Base-by-base conservation (phyloP, 2,797 vertebrate genomes). In the Mustela erminea region DNA sequence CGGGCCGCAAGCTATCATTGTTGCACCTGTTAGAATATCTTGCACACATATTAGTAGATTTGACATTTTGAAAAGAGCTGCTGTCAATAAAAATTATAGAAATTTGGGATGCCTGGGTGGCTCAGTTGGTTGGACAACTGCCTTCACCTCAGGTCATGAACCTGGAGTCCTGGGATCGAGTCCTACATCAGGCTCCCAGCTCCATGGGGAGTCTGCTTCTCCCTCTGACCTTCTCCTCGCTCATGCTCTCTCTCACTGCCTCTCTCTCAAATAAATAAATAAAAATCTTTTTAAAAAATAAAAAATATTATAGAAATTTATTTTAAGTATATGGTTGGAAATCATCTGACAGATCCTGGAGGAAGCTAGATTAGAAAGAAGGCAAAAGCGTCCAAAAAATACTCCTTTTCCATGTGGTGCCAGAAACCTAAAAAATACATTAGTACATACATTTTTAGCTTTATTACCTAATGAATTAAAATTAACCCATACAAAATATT, bases 1-100 rank as follows among this genome's bases (percentile, higher is more conserved):
- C 87, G 82, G 82, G 56, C 81, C 29, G 7, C 85, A 60, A 52
- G 23, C 41, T 88, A 52, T 87, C 82, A 90, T 23, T 80, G 38
- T 72, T 90, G 88, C 86, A 97, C 92, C 96, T 98, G 85, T 54
- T 94, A 54, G 66, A 90, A 27, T 74, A 87, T 66, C 89, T 94
- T 92, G 17, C 87, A 92, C 64, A 93, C n/a, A 75, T 62, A 72
- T 77, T 94, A 95, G 35, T 78, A 88, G 38, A 87, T 70, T 86
- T 96, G 93, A 94, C 93, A 93, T 94, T 88, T 90, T 92, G 58
- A 96, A 97, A 91, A 96, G 96, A 98, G 58, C 27, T 70, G 70
- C 85, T 96, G 64, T 96, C 90, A 87, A 97, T 96, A 95, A 92
- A 95, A 93, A 32, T 74, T 87, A 94, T 6, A 84, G 81, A 32